Conservation (phyloP, 2,113 vertebrate genomes). For the Raphicerus campestris region DNA sequence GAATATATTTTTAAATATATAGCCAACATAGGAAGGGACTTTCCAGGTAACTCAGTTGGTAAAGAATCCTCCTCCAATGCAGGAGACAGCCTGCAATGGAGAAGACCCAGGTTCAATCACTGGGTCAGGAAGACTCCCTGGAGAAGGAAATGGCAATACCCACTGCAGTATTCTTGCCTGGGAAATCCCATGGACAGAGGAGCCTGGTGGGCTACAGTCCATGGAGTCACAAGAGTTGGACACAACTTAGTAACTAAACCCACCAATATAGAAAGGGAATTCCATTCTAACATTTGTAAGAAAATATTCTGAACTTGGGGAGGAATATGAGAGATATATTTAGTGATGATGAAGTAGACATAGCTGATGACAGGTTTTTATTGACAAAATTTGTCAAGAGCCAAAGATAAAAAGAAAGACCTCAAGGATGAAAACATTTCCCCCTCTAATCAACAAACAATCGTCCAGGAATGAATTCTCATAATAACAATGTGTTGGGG, state of each 20-base stretch:
- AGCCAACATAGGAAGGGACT: not conserved
- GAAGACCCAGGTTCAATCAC: not conserved
- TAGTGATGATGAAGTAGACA: constrained; percentile 81
- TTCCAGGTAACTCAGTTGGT: not conserved
- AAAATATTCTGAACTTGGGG: not conserved
- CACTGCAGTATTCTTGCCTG: not conserved
- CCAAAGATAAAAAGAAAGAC: constrained; percentile 79
- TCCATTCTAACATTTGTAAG: not conserved
- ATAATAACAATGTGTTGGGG: constrained; percentile 52
- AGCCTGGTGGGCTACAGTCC: not conserved
- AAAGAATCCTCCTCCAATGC: not conserved
- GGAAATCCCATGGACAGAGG: not conserved
- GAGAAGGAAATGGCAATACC: not conserved
- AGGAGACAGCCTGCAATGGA: not conserved
- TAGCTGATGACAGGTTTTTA: constrained; percentile 85
- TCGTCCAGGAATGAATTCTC: constrained; percentile 63
- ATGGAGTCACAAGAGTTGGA: not conserved
- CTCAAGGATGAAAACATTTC: constrained; percentile 27
- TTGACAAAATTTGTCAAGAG: constrained; percentile 83
- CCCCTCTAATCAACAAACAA: constrained; percentile 48
- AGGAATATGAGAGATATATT: constrained; percentile 80
- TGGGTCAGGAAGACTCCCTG: not conserved
- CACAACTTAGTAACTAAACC: not conserved
- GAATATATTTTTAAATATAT: not conserved
- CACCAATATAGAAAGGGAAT: not conserved